These are phyloP conservation scores for Cotesia glomerata DNA, from an alignment of 1,140 invertebrate genomes.

Conservation along the genomic window DNA sequence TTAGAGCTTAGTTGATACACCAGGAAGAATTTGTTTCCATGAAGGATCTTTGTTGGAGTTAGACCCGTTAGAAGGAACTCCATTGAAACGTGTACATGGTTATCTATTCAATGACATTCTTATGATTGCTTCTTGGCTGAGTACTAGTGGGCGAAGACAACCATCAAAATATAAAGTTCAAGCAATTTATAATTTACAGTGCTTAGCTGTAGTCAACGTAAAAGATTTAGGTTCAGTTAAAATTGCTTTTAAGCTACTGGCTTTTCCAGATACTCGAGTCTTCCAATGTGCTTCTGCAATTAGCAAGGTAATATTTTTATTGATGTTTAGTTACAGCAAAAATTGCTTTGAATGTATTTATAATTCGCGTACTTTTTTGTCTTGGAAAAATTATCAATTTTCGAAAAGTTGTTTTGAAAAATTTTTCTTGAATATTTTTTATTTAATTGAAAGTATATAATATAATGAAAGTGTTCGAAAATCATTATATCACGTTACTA, in stretches of 20 bases:
- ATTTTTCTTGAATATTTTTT: too few species aligned
- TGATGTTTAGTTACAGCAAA: neutral
- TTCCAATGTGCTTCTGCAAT: slow-evolving; percentile 88
- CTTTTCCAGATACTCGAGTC: slow-evolving; percentile 91
- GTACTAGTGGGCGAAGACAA: slow-evolving; percentile 67
- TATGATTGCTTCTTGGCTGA: slow-evolving; percentile 69
- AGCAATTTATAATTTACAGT: slow-evolving; percentile 88
- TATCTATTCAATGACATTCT: slow-evolving; percentile 91
- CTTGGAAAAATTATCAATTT: too few species aligned
- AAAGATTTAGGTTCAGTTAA: slow-evolving; percentile 88
- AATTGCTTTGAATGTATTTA: too few species aligned
- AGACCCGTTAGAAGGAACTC: slow-evolving; percentile 84
- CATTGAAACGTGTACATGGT: slow-evolving; percentile 87
- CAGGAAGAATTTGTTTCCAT: slow-evolving; percentile 79
- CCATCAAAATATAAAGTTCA: slow-evolving; percentile 89
- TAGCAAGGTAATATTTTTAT: slow-evolving; percentile 69
- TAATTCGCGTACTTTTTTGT: too few species aligned
- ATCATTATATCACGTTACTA: too few species aligned
- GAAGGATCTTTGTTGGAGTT: slow-evolving; percentile 91
- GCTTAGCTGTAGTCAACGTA: slow-evolving; percentile 94
- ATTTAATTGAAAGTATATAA: too few species aligned
- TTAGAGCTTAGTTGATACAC: slow-evolving; percentile 76
- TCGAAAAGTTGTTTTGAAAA: too few species aligned
- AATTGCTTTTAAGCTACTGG: slow-evolving; percentile 92
- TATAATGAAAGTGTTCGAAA: too few species aligned